Conservation (phyloP, 2,113 vertebrate species). For the Meleagris gallopavo region DNA sequence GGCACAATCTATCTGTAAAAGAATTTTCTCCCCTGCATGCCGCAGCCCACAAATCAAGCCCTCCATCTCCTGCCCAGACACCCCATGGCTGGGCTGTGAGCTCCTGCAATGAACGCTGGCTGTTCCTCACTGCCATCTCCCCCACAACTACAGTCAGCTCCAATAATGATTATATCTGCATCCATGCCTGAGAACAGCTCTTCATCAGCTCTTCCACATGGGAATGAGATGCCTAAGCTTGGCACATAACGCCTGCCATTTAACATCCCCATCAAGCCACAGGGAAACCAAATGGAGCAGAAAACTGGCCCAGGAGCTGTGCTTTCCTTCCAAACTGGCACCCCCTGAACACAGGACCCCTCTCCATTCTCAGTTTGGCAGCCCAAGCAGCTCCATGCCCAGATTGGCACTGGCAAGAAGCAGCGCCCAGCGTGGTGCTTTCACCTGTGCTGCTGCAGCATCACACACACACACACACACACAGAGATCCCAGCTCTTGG, state of each 20-base stretch:
- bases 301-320: not conserved
- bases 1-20: not conserved
- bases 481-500: accelerated
- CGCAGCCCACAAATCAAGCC: not conserved
- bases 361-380: not conserved
- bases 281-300: constrained; percentile 48
- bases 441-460: not conserved
- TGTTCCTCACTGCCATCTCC: not conserved
- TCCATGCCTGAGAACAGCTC: not conserved
- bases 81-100: accelerated
- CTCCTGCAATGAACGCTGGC: not conserved
- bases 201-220: not conserved
- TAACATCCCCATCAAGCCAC: constrained; percentile 3
- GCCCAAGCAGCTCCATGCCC: not conserved
- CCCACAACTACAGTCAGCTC: not conserved
- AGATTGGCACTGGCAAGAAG: not conserved
- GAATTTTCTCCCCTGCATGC: not conserved
- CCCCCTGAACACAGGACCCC: accelerated
- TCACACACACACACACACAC: not conserved
- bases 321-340: constrained; percentile 11
- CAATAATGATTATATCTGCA: not conserved
- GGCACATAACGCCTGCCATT: not conserved
- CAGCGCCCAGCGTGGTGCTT: accelerated
- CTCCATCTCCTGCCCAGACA: not conserved
- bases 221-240: not conserved